Percentiles rank a stretch among this genome's conserved stretches.
These are phyloP conservation scores for Chrysolina americana DNA, from an alignment of 2,888 invertebrate genomes.

Conservation along the genomic window DNA sequence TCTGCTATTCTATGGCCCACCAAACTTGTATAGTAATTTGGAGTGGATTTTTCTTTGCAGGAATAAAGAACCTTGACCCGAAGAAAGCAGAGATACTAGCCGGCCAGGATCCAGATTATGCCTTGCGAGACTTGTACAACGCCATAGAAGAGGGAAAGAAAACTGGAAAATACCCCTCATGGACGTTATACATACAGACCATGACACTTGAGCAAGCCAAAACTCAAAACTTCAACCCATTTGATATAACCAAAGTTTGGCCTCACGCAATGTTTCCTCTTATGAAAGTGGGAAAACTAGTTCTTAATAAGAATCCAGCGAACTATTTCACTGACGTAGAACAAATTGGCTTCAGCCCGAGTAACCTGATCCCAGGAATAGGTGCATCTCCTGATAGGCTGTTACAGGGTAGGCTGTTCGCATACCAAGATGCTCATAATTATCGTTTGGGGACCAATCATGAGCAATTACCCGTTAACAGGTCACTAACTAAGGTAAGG, in stretches of 20 bases:
- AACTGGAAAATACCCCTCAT: slow-evolving; percentile 73
- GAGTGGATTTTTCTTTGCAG: slow-evolving; percentile 35
- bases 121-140: slow-evolving; percentile 89
- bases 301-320: slow-evolving; percentile 87
- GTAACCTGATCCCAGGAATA: slow-evolving; percentile 90
- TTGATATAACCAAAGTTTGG: slow-evolving; percentile 85
- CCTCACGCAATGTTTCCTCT: slow-evolving; percentile 87
- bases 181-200: slow-evolving; percentile 83
- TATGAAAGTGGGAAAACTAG: slow-evolving; percentile 86
- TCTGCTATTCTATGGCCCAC: too few relatives aligned
- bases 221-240: slow-evolving; percentile 86
- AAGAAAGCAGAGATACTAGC: slow-evolving; percentile 79
- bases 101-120: slow-evolving; percentile 87
- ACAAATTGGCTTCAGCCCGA: slow-evolving; percentile 90
- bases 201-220: slow-evolving; percentile 91
- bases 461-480: slow-evolving; percentile 92
- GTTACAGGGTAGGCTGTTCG: slow-evolving; percentile 87
- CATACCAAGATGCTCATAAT: slow-evolving; percentile 91
- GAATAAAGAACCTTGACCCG: slow-evolving; percentile 80
- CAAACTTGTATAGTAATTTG: not conserved
- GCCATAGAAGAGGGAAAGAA: slow-evolving; percentile 79
- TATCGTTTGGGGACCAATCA: slow-evolving; percentile 91
- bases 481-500: slow-evolving; percentile 75
- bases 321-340: slow-evolving; percentile 95
- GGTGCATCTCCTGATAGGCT: slow-evolving; percentile 93